These are phyloP conservation scores for Gymnocypris eckloni DNA, from an alignment of 2,797 vertebrate genomes.

Conservation along the genomic window DNA sequence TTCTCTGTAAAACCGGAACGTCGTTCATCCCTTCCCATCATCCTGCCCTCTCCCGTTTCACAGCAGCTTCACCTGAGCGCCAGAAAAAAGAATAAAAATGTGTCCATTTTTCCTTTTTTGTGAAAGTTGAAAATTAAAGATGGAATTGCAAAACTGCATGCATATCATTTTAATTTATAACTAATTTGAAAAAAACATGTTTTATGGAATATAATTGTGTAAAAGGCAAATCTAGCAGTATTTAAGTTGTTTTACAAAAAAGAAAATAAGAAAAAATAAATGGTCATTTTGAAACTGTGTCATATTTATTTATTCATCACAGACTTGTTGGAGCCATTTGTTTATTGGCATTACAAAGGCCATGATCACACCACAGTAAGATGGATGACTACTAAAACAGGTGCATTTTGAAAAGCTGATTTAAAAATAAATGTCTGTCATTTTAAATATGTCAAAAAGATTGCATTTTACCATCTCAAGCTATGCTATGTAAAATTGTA, in stretches of 20 bases:
- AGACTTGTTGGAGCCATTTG: background rate
- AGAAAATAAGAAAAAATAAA: constrained; percentile 82
- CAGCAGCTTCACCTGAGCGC: constrained; percentile 55
- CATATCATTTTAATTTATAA: constrained; percentile 92
- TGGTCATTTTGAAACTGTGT: constrained; percentile 70
- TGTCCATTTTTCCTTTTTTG: constrained; percentile 80
- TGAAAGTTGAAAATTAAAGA: constrained; percentile 84
- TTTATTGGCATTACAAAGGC: background rate
- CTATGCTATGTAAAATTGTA: background rate
- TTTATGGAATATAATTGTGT: constrained; percentile 89
- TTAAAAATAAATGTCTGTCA: background rate
- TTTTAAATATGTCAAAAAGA: background rate
- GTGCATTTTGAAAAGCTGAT: background rate
- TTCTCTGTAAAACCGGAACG: constrained; percentile 65
- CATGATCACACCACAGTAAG: background rate
- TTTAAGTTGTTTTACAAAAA: constrained; percentile 90
- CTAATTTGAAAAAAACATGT: constrained; percentile 76
- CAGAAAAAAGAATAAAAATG: constrained; percentile 56
- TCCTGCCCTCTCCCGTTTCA: constrained; percentile 51
- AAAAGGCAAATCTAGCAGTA: constrained; percentile 84
- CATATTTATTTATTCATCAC: background rate
- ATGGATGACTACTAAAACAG: background rate
- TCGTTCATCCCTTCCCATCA: constrained; percentile 51
- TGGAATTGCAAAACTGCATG: constrained; percentile 94
- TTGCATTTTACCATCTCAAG: background rate